Evolutionary conservation across 2,888 invertebrate genomes (phyloP).

Genomic region (Xiphydria camelus): DNA sequence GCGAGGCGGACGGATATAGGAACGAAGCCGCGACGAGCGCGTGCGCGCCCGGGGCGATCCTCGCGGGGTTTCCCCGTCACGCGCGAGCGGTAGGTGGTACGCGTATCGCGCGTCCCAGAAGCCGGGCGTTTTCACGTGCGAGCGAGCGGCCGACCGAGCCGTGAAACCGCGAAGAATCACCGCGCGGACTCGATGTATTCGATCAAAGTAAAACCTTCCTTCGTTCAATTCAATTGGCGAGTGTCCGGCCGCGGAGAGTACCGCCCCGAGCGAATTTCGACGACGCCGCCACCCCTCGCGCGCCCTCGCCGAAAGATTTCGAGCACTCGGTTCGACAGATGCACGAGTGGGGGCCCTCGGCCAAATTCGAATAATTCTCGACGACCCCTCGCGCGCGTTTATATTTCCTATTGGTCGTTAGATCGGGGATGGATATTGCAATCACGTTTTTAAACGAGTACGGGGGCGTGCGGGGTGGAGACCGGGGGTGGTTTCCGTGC

Average conservation of each 20-base stretch:
- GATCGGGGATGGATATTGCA: constrained; percentile 47
- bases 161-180: constrained; percentile 36
- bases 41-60: no score
- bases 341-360: constrained; percentile 34
- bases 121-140: background rate
- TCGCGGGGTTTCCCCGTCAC: no score
- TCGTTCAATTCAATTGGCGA: background rate
- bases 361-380: constrained; percentile 33
- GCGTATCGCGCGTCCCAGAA: no score
- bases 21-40: no score
- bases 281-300: background rate
- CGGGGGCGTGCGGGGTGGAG: background rate
- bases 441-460: constrained; percentile 44
- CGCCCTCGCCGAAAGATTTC: constrained; percentile 10
- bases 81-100: no score
- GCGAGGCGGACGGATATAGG: no score
- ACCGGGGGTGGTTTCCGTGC: background rate
- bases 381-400: constrained; percentile 13
- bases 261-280: no score
- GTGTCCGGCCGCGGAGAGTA: background rate
- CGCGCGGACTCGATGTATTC: constrained; percentile 12
- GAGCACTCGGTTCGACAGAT: constrained; percentile 33
- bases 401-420: constrained; percentile 30
- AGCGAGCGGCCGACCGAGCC: constrained; percentile 28
- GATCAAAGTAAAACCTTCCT: constrained; percentile 2